Evolutionary conservation across 2,113 vertebrate species (phyloP).

Genomic region (Phaethornis superciliosus): DNA sequence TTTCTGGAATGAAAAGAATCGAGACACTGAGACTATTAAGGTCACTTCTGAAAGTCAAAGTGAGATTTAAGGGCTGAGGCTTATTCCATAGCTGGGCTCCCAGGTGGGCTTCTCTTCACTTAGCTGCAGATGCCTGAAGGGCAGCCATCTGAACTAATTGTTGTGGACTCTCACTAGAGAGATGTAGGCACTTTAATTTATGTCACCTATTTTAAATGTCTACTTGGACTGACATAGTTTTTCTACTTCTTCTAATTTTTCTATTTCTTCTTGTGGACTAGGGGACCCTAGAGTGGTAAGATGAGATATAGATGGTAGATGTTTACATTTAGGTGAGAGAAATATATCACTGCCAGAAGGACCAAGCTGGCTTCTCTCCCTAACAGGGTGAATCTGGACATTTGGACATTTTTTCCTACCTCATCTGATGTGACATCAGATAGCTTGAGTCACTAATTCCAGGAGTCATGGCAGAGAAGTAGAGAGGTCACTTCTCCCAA

Average conservation of each 20-base stretch:
- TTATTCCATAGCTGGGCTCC: not conserved
- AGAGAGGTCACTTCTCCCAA: not conserved
- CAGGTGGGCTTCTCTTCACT: not conserved
- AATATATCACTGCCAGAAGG: not conserved
- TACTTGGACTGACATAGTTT: not conserved
- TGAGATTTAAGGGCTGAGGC: not conserved
- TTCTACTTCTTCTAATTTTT: too few relatives aligned
- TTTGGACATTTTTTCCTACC: not conserved
- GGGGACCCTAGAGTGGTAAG: not conserved
- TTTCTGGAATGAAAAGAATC: not conserved
- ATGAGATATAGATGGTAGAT: not conserved
- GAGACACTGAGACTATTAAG: not conserved
- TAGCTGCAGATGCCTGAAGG: not conserved
- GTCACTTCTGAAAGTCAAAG: not conserved
- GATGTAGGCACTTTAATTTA: not conserved
- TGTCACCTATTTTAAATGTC: not conserved
- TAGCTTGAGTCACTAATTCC: slow-evolving; percentile 3
- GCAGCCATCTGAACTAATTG: not conserved
- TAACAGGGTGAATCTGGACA: not conserved
- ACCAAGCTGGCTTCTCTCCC: not conserved
- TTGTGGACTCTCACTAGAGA: not conserved
- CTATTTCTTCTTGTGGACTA: not conserved
- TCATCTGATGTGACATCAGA: slow-evolving; percentile 1
- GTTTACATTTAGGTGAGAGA: not conserved
- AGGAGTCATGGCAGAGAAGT: not conserved